Evolutionary conservation across 1,140 invertebrate species (phyloP), one percentile per base, ranked within the genome.

Genomic region (Lucilia sericata): DNA sequence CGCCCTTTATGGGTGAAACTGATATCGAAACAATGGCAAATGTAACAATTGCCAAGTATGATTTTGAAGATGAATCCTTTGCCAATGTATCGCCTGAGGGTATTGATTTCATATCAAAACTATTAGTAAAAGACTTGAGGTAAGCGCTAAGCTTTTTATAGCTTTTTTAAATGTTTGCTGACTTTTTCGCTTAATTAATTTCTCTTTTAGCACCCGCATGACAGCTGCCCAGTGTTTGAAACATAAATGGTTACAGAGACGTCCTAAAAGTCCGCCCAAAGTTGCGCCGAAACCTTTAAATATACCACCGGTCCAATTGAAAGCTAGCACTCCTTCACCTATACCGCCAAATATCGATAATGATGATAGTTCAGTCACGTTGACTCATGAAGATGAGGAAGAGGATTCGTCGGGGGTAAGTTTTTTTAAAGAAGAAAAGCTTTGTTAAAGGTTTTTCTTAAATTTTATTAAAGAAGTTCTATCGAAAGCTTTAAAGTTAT

Each of bases 1-100:
- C 98, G 34, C 98, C 98, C 19, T 99, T 99, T 92, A 98, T 99
- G 97, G 98, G 98, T 10, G 97, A 99, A 88, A 98, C 95, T 81
- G 98, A 99, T 91, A 94, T 97, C 84, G 97, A 99, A 92, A 99
- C 98, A 13, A 98, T 98, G 97, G 96, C 97, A 1, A 99, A 99
- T 91, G 97, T 99, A 1, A 98, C 97, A 4, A 95, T 98, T 86
- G 97, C 96, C 17, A 97, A 98, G 90, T 99, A 97, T 88, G 98
- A 99, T 91, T 99, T 98, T 91, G 97, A 98, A 86, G 97, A 99
- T 90, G 97, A 98, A 91, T 96, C 96, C 36, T 99, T 98, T 92
- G 94, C 96, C 87, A 95, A 96, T 85, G 98, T 98, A 86, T 98
- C 97, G 3, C 95, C 96, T 74, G 95, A 97, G 87, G 97, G 97